Evolutionary conservation across 2,888 invertebrate genomes (phyloP).

Genomic region (Encarsia formosa): DNA sequence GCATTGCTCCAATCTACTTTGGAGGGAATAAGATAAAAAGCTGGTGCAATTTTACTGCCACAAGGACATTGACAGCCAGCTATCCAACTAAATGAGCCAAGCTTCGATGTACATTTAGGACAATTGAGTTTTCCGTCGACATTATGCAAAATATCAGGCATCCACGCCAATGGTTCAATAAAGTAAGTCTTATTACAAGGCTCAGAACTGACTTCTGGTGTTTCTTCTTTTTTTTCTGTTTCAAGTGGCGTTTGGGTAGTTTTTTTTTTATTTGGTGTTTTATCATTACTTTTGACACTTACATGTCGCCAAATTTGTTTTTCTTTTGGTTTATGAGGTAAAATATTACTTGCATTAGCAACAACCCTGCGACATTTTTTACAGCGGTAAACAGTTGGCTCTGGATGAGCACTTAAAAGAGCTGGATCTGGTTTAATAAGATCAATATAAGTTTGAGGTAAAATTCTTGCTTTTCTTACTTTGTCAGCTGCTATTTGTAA

Average conservation of each 20-base stretch:
- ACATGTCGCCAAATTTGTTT: conserved; percentile 54
- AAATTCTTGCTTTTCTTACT: conserved; percentile 76
- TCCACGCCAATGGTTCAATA: conserved; percentile 88
- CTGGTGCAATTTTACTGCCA: conserved; percentile 83
- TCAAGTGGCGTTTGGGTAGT: conserved; percentile 23
- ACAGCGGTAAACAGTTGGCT: conserved; percentile 80
- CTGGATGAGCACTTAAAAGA: conserved; percentile 68
- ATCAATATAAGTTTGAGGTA: conserved; percentile 73
- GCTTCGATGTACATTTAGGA: conserved; percentile 78
- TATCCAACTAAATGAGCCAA: conserved; percentile 89
- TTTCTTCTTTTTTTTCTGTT: conserved; percentile 28
- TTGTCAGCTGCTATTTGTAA: conserved; percentile 77
- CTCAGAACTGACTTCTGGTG: conserved; percentile 37
- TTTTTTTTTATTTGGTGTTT: conserved; percentile 33
- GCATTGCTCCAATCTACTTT: conserved; percentile 88
- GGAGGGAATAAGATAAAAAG: conserved; percentile 86
- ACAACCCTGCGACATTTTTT: conserved; percentile 76
- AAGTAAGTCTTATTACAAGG: conserved; percentile 75
- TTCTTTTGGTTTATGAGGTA: conserved; percentile 64
- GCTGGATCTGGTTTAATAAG: conserved; percentile 79
- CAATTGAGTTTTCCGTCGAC: conserved; percentile 81
- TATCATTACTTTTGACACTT: conserved; percentile 43
- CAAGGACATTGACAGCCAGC: conserved; percentile 85
- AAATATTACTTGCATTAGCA: conserved; percentile 75
- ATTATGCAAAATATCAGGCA: conserved; percentile 67